Evolutionary conservation across 2,797 vertebrate species (phyloP).

Genomic region (Apodemus agrarius): DNA sequence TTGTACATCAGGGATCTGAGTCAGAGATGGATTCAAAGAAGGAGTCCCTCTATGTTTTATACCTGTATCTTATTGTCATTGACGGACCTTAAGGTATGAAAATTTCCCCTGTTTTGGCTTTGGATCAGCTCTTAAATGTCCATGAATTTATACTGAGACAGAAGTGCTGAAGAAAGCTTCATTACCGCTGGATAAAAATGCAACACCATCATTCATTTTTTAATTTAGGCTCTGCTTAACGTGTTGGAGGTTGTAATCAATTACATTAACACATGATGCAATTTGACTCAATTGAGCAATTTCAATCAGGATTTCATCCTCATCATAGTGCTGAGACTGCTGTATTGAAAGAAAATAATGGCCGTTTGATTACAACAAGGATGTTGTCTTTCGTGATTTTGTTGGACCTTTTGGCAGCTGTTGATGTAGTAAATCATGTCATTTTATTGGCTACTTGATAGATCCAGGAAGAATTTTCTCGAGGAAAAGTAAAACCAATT

Average conservation of each 20-base stretch:
- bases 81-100: neutral
- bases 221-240: conserved; percentile 79
- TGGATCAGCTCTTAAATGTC: conserved; percentile 71
- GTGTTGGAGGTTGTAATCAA: conserved; percentile 80
- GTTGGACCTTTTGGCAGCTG: conserved; percentile 59
- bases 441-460: conserved; percentile 71
- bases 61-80: neutral
- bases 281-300: conserved; percentile 83
- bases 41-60: neutral
- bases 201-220: conserved; percentile 80
- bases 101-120: neutral
- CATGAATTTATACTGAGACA: conserved; percentile 71
- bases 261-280: conserved; percentile 81
- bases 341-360: conserved; percentile 80
- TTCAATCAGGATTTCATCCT: conserved; percentile 79
- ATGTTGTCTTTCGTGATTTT: conserved; percentile 72
- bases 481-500: conserved; percentile 70
- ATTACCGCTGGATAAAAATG: conserved; percentile 74
- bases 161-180: conserved; percentile 78
- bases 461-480: conserved; percentile 67
- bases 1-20: neutral
- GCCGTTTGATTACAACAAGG: conserved; percentile 74
- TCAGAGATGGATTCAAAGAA: neutral
- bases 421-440: conserved; percentile 59
- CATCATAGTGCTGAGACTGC: conserved; percentile 77